These are phyloP conservation scores for Megastigmus dorsalis DNA, from an alignment of 2,888 invertebrate genomes.

Conservation along the genomic window DNA sequence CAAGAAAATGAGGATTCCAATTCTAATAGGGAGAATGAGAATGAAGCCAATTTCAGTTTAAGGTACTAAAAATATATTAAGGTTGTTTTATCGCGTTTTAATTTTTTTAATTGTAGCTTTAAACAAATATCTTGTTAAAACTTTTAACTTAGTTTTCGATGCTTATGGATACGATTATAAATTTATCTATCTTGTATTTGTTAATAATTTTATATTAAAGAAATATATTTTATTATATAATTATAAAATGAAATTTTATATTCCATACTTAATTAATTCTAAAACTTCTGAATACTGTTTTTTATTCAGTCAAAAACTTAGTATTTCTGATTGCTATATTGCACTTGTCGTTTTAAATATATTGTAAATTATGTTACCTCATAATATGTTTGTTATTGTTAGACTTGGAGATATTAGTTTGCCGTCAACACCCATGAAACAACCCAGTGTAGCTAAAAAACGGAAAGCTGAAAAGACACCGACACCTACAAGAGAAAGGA, in stretches of 20 bases:
- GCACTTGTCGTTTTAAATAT: not conserved
- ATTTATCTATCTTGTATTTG: no score
- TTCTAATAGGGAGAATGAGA: conserved; percentile 33
- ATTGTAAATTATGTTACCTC: not conserved
- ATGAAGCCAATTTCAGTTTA: conserved; percentile 30
- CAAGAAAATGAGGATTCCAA: conserved; percentile 3
- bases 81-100: no score
- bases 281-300: not conserved
- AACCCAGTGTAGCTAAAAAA: conserved; percentile 32
- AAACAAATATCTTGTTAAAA: no score
- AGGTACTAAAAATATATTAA: no score
- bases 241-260: not conserved
- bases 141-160: not conserved
- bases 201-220: no score
- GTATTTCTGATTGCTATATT: not conserved
- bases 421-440: conserved; percentile 39
- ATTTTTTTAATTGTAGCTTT: no score
- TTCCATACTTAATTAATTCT: not conserved
- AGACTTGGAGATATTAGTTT: conserved; percentile 51
- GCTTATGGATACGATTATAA: no score
- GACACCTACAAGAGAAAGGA: conserved; percentile 11
- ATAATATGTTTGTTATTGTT: conserved; percentile 8
- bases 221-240: not conserved
- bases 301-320: not conserved
- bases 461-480: conserved; percentile 31